These are phyloP conservation scores for Pempheris klunzingeri DNA, from an alignment of 2,797 vertebrate species.

Conservation along the genomic window DNA sequence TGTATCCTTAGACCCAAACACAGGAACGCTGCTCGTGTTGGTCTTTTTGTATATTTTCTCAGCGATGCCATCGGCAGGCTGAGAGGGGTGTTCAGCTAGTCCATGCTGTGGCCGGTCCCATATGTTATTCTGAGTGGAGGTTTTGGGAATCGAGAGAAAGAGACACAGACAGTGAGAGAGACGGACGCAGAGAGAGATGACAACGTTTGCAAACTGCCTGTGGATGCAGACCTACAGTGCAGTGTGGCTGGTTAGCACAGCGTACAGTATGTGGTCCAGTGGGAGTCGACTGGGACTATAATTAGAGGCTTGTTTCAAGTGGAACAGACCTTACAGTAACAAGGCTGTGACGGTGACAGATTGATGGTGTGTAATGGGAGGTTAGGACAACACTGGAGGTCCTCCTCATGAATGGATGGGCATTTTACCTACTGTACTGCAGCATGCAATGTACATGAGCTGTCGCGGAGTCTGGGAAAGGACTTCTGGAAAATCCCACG, in stretches of 20 bases:
- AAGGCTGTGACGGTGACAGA: conserved; percentile 78
- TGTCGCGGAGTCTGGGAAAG: conserved; percentile 72
- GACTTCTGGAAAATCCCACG: conserved; percentile 76
- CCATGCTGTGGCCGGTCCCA: conserved; percentile 31
- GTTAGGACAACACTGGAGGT: conserved; percentile 80
- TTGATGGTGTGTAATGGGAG: conserved; percentile 78
- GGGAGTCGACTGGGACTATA: conserved; percentile 77
- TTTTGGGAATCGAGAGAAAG: conserved; percentile 35
- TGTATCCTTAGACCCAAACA: conserved; percentile 17
- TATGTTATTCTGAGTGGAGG: conserved; percentile 36
- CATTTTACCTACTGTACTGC: conserved; percentile 49
- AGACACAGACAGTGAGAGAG: not conserved
- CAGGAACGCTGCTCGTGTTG: not conserved
- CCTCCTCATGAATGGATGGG: conserved; percentile 71
- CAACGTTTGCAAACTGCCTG: conserved; percentile 19
- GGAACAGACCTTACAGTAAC: conserved; percentile 80
- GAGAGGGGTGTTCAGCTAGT: conserved; percentile 46
- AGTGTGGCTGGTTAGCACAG: conserved; percentile 60
- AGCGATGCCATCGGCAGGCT: conserved; percentile 23
- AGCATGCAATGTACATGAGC: conserved; percentile 29
- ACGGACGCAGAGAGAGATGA: conserved; percentile 18
- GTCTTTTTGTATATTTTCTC: not conserved
- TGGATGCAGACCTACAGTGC: conserved; percentile 68
- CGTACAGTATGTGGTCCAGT: conserved; percentile 80
- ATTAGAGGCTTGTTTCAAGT: conserved; percentile 81